phyloP scores from a whole-genome alignment of 2,113 vertebrate species.

The Oreotrochilus melanogaster region DNA sequence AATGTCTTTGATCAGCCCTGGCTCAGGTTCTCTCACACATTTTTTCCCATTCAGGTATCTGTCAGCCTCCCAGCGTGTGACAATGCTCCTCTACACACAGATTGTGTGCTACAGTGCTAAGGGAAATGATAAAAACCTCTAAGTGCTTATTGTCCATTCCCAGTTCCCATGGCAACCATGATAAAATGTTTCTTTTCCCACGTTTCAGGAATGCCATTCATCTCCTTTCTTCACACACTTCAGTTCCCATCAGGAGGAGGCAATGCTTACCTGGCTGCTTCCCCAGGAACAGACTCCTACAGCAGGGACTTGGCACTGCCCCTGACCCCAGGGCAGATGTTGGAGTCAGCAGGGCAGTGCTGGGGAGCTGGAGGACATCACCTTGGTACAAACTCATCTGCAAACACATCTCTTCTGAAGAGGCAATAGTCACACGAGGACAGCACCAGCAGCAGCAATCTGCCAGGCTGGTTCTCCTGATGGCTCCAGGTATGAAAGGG shows the following conservation, averaged over 20 bases:
- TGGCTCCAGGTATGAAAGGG: not conserved
- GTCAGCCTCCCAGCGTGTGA: not conserved
- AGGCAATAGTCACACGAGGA: not conserved
- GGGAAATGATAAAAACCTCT: slow-evolving; percentile 5
- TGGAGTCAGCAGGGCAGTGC: not conserved
- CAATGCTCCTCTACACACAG: slow-evolving; percentile 2
- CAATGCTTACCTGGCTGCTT: not conserved
- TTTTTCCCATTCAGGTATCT: not conserved
- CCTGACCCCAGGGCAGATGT: not conserved
- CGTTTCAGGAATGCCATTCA: slow-evolving; percentile 42
- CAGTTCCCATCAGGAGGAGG: not conserved
- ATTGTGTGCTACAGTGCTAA: slow-evolving; percentile 8
- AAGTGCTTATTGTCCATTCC: slow-evolving; percentile 55
- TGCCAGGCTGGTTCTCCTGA: not conserved
- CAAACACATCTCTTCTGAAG: not conserved
- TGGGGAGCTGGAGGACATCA: not conserved
- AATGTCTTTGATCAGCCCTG: not conserved
- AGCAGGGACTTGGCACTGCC: not conserved
- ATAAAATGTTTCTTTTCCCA: slow-evolving; percentile 26
- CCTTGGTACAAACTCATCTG: not conserved
- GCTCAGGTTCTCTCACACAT: not conserved
- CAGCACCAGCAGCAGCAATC: rapidly evolving
- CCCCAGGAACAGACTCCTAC: not conserved
- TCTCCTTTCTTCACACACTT: not conserved
- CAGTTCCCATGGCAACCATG: slow-evolving; percentile 45